These are phyloP conservation scores for Heliothis subflexa DNA, from an alignment of 1,140 invertebrate species.

Conservation along the genomic window DNA sequence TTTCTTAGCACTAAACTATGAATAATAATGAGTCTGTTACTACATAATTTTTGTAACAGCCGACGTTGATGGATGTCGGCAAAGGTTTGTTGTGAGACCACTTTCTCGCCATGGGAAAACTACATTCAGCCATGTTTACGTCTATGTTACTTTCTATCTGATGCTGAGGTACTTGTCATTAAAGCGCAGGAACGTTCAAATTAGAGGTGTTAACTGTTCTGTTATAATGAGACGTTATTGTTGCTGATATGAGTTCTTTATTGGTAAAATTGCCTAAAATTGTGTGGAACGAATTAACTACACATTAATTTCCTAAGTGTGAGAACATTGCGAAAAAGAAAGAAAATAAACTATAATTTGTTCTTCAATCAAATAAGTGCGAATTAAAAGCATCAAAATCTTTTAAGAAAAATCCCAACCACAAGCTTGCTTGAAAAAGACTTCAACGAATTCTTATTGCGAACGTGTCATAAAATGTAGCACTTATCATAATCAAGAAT, in stretches of 20 bases:
- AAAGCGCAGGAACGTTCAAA: not conserved
- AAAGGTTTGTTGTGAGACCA: slow-evolving; percentile 64
- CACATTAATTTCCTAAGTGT: not conserved
- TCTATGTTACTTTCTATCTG: slow-evolving; percentile 67
- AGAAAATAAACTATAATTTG: no score
- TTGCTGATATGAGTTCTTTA: not conserved
- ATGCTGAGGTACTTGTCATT: slow-evolving; percentile 18
- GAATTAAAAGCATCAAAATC: not conserved
- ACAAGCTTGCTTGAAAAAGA: slow-evolving; percentile 3
- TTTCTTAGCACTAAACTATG: slow-evolving; percentile 41
- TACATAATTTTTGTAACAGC: slow-evolving; percentile 51
- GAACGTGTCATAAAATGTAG: no score
- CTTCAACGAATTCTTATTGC: slow-evolving; percentile 9
- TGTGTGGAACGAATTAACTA: no score
- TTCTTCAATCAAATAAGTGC: no score
- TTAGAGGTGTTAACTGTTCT: slow-evolving; percentile 21
- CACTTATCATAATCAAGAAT: no score
- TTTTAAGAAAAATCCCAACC: not conserved
- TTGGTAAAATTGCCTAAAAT: not conserved
- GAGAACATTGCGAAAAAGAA: no score
- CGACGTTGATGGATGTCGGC: slow-evolving; percentile 51
- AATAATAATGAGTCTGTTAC: slow-evolving; percentile 35
- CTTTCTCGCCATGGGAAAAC: slow-evolving; percentile 80
- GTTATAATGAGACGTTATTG: not conserved
- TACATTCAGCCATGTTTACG: slow-evolving; percentile 67